Evolutionary conservation across 2,113 vertebrate species (phyloP).

Genomic region (Chiloscyllium plagiosum): DNA sequence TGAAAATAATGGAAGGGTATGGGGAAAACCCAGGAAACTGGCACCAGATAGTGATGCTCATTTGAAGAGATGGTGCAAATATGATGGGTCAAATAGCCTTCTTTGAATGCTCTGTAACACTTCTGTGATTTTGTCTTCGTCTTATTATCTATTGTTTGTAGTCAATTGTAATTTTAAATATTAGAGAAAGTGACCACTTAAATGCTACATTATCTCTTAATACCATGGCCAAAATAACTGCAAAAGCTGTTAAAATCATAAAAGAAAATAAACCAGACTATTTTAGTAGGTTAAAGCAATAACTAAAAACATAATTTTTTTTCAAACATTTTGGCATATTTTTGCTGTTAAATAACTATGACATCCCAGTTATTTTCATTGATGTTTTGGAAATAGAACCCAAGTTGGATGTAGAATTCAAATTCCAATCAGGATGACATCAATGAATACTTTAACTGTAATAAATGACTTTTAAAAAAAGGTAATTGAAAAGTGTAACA

Average conservation of each 20-base stretch:
- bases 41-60: no score
- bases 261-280: background rate
- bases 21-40: no score
- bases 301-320: background rate
- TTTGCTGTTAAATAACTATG: background rate
- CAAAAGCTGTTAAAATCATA: background rate
- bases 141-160: background rate
- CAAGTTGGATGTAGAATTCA: background rate
- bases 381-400: background rate
- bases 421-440: background rate
- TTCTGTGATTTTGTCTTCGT: no score
- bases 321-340: background rate
- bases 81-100: no score
- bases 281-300: background rate
- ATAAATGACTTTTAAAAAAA: background rate
- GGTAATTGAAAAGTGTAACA: background rate
- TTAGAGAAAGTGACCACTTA: background rate
- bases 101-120: no score
- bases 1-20: no score
- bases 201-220: background rate
- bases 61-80: no score
- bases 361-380: background rate
- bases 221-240: background rate
- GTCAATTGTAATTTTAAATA: background rate
- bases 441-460: background rate